Conservation (phyloP, 2,113 vertebrate species). For the Papio anubis region DNA sequence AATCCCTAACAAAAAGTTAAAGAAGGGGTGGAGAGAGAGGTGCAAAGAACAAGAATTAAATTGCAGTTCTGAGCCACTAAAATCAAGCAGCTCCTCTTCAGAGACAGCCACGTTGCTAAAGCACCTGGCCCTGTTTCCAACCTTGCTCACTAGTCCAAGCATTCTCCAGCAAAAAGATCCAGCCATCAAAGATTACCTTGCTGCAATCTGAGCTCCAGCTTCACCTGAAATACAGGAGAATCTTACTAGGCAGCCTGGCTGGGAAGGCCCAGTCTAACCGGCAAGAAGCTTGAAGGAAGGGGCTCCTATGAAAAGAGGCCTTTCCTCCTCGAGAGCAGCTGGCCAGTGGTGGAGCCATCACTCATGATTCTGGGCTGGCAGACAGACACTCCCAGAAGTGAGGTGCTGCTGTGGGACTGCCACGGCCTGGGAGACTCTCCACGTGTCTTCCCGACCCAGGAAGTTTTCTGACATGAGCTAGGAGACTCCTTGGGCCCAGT, state of each 20-base stretch:
- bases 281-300: no score
- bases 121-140: neutral
- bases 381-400: neutral
- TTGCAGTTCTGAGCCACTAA: neutral
- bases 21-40: neutral
- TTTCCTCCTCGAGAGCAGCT: neutral
- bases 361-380: neutral
- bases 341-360: neutral
- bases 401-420: no score
- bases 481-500: neutral
- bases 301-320: neutral
- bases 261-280: neutral
- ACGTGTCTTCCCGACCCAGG: neutral
- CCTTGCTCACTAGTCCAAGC: neutral
- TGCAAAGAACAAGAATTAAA: neutral
- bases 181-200: neutral
- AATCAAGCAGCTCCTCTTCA: neutral
- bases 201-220: neutral
- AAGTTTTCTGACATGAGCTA: neutral
- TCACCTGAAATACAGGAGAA: neutral
- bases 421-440: neutral
- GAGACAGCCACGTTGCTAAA: neutral
- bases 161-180: neutral
- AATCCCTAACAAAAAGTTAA: conserved; percentile 83
- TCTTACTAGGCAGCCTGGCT: neutral